Evolutionary conservation across 2,797 vertebrate genomes (phyloP).

Genomic region (Potorous gilbertii): DNA sequence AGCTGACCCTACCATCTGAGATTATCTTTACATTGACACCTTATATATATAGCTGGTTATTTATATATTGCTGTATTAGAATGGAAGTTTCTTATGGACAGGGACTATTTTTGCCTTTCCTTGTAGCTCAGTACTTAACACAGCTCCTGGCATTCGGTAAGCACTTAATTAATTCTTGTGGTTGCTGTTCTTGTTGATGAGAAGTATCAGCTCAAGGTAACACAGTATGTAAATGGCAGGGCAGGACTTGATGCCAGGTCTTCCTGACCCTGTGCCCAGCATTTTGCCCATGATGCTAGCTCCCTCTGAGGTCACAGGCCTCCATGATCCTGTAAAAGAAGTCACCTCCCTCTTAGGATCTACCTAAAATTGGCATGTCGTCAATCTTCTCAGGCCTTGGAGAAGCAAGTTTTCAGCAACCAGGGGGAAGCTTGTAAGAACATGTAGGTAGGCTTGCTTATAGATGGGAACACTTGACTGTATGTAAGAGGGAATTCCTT

Average conservation of each 20-base stretch:
- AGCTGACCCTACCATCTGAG: neutral
- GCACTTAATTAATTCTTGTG: neutral
- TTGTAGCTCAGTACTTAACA: neutral
- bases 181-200: neutral
- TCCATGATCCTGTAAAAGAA: neutral
- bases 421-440: neutral
- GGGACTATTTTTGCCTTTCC: neutral
- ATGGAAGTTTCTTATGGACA: neutral
- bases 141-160: neutral
- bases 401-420: neutral
- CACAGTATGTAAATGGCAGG: neutral
- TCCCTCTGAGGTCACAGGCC: neutral
- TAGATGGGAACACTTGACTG: neutral
- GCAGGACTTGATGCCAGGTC: neutral
- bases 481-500: neutral
- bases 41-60: neutral
- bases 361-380: neutral
- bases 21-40: neutral
- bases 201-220: neutral
- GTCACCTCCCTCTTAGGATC: neutral
- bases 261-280: neutral
- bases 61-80: neutral
- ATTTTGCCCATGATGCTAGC: neutral
- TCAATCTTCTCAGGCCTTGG: neutral
- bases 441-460: neutral